Evolutionary conservation across 2,113 vertebrate species (phyloP).

Genomic region (Sander lucioperca): DNA sequence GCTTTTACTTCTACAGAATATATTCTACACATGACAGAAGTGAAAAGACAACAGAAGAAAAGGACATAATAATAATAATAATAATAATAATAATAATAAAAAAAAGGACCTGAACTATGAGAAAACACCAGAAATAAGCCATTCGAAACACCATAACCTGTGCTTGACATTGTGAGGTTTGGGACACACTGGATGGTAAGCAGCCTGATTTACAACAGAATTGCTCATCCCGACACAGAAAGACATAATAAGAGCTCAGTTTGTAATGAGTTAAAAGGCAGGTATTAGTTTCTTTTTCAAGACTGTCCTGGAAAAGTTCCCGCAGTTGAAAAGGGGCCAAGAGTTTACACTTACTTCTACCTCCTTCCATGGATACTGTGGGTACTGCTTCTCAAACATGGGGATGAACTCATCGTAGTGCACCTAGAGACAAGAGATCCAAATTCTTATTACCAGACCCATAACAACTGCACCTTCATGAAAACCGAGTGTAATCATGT

Average conservation of each 20-base stretch:
- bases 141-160: too few relatives aligned
- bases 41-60: too few relatives aligned
- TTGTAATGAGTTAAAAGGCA: not conserved
- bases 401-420: slow-evolving; percentile 93
- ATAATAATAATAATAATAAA: too few relatives aligned
- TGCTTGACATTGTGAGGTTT: too few relatives aligned
- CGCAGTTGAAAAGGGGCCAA: not conserved
- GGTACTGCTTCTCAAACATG: slow-evolving; percentile 93
- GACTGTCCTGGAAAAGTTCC: not conserved
- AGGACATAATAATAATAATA: too few relatives aligned
- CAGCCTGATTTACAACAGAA: too few relatives aligned
- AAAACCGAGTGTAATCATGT: not conserved
- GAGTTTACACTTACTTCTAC: slow-evolving; percentile 86
- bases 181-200: too few relatives aligned
- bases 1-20: too few relatives aligned
- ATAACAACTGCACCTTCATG: not conserved
- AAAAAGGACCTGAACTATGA: too few relatives aligned
- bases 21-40: too few relatives aligned
- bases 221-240: not conserved
- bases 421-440: slow-evolving; percentile 79
- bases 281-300: too few relatives aligned
- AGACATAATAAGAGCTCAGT: not conserved
- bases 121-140: too few relatives aligned
- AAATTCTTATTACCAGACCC: not conserved
- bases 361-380: slow-evolving; percentile 88